Base-by-base conservation (phyloP, 2,888 invertebrate genomes). In the Tiliacea citrago region DNA sequence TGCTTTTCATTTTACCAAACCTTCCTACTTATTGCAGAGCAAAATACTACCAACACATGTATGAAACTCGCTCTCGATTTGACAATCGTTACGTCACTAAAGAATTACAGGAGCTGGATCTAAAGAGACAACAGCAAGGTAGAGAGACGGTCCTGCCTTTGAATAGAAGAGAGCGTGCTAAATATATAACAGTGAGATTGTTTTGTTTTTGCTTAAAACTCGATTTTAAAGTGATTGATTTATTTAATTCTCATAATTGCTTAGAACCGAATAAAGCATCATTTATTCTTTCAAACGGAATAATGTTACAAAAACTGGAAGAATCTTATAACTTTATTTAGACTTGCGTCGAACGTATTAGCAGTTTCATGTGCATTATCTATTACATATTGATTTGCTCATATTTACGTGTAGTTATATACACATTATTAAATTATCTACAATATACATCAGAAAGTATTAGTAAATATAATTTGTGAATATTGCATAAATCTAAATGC, bases 1-100 rank as follows among this genome's bases (percentile, higher is more conserved):
- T n/a, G n/a, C n/a, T n/a, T n/a, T n/a, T n/a, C n/a, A n/a, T 12
- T 45, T 12, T 63, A 35, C 12, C 2, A 8, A 76, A 16, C 0
- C 6, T 24, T 35, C 2, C 16, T 35, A 45, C 18, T n/a, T 3
- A 51, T 91, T 93, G 49, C 89, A 98, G 98, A 89, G 97, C 98
- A 0, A 95, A 97, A 80, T 96, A 97, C 84, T 98, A 98, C 89
- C 97, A 98, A 85, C 95, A 97, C 85, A 98, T 97, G 94, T 98
- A 97, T 92, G 94, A 98, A 87, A 97, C 97, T 0, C 97, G 97
- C 75, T 97, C 97, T 16, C 96, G 97, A 6, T 98, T 97, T 88
- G 98, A 98, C 89, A 98, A 98, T 89, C 95, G 96, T 18, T 98
- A 97, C 88, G 95, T 98, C 0, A 98, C 97, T 0, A 95, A 97